A percentile compares a stretch with the other conserved stretches of the same genome.
These are phyloP conservation scores for Hipposideros armiger DNA, from an alignment of 2,113 vertebrate genomes.

Conservation along the genomic window DNA sequence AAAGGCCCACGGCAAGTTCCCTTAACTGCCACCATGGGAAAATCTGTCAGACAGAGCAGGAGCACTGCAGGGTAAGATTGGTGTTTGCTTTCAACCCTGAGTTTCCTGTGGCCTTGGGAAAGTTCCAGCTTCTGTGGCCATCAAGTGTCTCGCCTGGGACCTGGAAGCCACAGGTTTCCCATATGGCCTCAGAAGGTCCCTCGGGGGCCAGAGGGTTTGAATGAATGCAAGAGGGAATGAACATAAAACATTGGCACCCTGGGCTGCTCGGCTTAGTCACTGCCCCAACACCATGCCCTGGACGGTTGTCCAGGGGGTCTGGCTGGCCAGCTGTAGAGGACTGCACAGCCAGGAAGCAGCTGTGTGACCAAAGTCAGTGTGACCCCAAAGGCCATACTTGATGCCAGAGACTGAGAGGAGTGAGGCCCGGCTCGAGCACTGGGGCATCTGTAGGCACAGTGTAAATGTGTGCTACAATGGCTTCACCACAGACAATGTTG, in stretches of 20 bases:
- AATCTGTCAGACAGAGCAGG: neutral
- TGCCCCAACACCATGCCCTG: neutral
- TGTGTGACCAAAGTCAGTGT: no score
- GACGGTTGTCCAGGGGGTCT: neutral
- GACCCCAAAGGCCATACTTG: no score
- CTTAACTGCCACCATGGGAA: neutral
- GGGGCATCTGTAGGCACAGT: no score
- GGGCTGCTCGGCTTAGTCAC: neutral
- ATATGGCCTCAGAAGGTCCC: neutral
- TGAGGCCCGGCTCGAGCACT: no score
- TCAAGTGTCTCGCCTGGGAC: neutral
- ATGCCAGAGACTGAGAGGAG: no score
- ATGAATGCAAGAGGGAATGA: neutral
- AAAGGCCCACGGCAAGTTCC: neutral
- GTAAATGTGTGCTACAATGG: neutral
- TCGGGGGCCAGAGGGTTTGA: accelerated
- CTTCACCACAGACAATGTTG: neutral
- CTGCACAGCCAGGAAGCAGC: neutral
- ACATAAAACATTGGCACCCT: neutral
- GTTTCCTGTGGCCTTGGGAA: neutral
- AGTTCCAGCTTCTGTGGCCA: neutral
- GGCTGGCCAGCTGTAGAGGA: neutral
- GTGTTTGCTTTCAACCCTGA: neutral
- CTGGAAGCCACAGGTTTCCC: neutral
- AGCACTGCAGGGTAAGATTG: no score